These are phyloP conservation scores for Luscinia luscinia DNA, from an alignment of 2,797 vertebrate species.

Conservation along the genomic window DNA sequence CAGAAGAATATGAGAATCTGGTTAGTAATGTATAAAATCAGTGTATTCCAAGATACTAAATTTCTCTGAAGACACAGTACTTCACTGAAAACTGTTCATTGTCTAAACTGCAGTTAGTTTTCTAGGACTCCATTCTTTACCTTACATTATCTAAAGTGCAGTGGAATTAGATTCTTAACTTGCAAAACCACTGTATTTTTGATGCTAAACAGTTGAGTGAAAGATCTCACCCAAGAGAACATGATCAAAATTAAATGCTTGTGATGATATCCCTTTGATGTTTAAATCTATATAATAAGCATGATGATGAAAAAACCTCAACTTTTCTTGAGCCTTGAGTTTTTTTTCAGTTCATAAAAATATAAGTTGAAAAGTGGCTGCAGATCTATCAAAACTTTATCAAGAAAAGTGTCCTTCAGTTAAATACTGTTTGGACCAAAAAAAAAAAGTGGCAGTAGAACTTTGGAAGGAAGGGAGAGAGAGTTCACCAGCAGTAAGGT, in stretches of 20 bases:
- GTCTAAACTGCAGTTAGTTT: not conserved
- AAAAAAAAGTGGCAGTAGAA: not conserved
- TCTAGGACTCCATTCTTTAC: not conserved
- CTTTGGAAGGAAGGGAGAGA: not conserved
- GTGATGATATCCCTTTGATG: not conserved
- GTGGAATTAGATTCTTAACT: not conserved
- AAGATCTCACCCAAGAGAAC: not conserved
- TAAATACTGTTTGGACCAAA: not conserved
- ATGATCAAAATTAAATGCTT: not conserved
- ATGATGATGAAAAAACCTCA: not conserved
- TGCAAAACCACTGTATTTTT: not conserved
- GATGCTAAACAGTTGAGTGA: not conserved
- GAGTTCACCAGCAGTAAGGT: not conserved
- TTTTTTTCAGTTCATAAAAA: not conserved
- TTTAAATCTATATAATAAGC: not conserved
- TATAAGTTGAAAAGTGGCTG: not conserved
- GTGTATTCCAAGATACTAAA: not conserved
- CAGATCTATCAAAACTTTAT: not conserved
- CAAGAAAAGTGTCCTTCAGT: not conserved
- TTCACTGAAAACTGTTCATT: not conserved
- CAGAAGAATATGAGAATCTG: not conserved
- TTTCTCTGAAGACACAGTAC: not conserved
- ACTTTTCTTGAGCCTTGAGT: not conserved
- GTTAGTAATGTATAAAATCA: not conserved
- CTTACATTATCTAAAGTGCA: not conserved